Conservation (phyloP, 35 echinoderm and acorn worm species). For the Ophiothrix spiculata region DNA sequence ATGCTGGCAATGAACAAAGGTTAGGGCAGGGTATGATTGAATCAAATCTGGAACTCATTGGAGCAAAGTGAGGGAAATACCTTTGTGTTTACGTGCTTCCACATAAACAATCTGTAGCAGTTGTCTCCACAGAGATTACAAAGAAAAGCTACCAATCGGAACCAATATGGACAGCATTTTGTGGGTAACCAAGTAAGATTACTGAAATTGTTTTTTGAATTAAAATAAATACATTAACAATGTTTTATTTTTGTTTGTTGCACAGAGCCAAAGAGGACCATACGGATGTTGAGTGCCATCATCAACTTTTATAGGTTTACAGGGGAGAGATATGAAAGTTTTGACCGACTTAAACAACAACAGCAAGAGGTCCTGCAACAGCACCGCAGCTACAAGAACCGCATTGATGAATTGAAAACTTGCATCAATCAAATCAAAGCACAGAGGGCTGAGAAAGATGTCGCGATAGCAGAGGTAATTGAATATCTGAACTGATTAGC, state of each 20-base stretch:
- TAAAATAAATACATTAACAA: neutral
- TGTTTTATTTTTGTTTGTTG: conserved; percentile 24
- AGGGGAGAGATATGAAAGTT: conserved; percentile 46
- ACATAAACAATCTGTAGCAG: no score
- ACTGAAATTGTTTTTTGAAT: neutral
- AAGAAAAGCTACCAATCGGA: no score
- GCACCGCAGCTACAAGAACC: conserved; percentile 3
- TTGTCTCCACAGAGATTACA: neutral
- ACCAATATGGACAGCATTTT: neutral
- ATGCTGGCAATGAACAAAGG: no score
- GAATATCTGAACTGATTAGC: neutral
- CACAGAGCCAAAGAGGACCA: conserved; percentile 81
- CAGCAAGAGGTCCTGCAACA: conserved; percentile 1
- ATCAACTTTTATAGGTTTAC: conserved; percentile 76
- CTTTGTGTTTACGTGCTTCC: no score
- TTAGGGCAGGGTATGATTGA: no score
- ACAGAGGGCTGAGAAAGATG: conserved; percentile 76
- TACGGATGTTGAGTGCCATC: conserved; percentile 78
- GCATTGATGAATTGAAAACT: conserved; percentile 63
- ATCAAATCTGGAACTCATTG: no score
- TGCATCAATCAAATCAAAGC: conserved; percentile 80
- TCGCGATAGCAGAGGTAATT: conserved; percentile 62
- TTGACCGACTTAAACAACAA: conserved; percentile 33
- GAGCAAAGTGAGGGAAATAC: no score
- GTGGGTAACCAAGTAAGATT: neutral